phyloP scores from a whole-genome alignment of 2,888 invertebrate species.

The Netelia melanura region DNA sequence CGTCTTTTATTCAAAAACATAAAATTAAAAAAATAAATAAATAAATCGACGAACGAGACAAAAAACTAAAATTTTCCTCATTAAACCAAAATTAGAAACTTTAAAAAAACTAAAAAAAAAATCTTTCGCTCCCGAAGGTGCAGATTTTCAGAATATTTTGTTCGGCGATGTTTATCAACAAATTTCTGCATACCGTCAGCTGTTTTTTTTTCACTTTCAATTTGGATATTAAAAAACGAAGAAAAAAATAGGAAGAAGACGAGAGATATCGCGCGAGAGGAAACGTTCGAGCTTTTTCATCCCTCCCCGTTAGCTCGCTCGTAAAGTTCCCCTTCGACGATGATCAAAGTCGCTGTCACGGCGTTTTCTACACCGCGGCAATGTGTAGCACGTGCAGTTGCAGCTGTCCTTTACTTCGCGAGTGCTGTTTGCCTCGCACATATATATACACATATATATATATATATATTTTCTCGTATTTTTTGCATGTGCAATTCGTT shows the following conservation, averaged over 20 bases:
- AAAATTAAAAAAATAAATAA: neutral
- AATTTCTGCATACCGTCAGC: too few relatives aligned
- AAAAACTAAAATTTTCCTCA: neutral
- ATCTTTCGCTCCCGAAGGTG: neutral
- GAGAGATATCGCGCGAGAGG: too few relatives aligned
- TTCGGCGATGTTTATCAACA: too few relatives aligned
- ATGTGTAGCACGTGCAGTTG: conserved; percentile 39
- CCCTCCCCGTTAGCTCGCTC: neutral
- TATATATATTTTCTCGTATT: neutral
- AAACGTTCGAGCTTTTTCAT: neutral
- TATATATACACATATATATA: neutral
- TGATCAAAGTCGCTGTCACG: conserved; percentile 45
- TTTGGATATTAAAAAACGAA: too few relatives aligned
- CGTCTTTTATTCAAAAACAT: neutral
- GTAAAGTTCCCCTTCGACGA: conserved; percentile 26
- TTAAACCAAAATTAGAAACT: neutral
- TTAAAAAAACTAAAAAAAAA: neutral
- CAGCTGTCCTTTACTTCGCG: conserved; percentile 30
- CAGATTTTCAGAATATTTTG: too few relatives aligned
- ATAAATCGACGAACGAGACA: neutral
- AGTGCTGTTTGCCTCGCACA: conserved; percentile 1
- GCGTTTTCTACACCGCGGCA: conserved; percentile 10
- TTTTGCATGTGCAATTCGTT: too few relatives aligned
- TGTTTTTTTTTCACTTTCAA: too few relatives aligned
- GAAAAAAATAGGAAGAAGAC: too few relatives aligned